Percentiles rank a stretch among this genome's conserved stretches.
Evolutionary conservation across 2,797 vertebrate species (phyloP).

Genomic region (Ctenopoma multispine): DNA sequence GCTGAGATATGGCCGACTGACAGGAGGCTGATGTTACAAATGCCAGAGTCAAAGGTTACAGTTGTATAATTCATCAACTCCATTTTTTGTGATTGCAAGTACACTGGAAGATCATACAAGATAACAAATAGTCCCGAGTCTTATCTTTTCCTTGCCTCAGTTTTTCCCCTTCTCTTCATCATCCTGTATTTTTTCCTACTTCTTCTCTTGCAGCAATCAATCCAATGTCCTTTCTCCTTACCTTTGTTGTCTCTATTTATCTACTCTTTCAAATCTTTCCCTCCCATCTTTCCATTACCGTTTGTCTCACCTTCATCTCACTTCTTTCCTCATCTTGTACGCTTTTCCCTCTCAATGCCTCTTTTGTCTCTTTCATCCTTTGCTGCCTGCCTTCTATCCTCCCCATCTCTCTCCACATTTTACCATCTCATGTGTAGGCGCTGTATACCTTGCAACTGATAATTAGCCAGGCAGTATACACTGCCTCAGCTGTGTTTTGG

Average conservation of each 20-base stretch:
- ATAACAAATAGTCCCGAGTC: conserved; percentile 47
- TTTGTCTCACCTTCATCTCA: conserved; percentile 17
- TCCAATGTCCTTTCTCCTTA: conserved; percentile 46
- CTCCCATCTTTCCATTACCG: conserved; percentile 23
- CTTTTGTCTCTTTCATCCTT: conserved; percentile 35
- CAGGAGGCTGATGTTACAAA: conserved; percentile 51
- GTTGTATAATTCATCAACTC: conserved; percentile 63
- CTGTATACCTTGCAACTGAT: conserved; percentile 49
- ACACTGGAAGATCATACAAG: conserved; percentile 37
- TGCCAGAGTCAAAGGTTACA: conserved; percentile 53
- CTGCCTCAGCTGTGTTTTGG: conserved; percentile 49
- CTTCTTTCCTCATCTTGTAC: conserved; percentile 4
- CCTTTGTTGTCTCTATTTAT: conserved; percentile 39
- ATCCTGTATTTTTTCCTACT: conserved; percentile 8
- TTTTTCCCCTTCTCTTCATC: conserved; percentile 52
- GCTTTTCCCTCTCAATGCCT: conserved; percentile 11
- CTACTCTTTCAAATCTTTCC: conserved; percentile 17
- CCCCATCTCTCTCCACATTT: conserved; percentile 6
- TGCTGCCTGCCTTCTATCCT: conserved; percentile 4
- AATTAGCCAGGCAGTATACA: conserved; percentile 57
- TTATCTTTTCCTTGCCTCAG: conserved; percentile 45
- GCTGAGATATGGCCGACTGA: conserved; percentile 24
- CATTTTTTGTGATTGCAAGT: conserved; percentile 31
- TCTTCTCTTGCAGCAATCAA: conserved; percentile 28
- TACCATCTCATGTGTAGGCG: conserved; percentile 11